Percentiles rank a stretch among this genome's conserved stretches.
These are phyloP conservation scores for Ciconia nigra DNA, from an alignment of 2,797 vertebrate species.

Conservation along the genomic window DNA sequence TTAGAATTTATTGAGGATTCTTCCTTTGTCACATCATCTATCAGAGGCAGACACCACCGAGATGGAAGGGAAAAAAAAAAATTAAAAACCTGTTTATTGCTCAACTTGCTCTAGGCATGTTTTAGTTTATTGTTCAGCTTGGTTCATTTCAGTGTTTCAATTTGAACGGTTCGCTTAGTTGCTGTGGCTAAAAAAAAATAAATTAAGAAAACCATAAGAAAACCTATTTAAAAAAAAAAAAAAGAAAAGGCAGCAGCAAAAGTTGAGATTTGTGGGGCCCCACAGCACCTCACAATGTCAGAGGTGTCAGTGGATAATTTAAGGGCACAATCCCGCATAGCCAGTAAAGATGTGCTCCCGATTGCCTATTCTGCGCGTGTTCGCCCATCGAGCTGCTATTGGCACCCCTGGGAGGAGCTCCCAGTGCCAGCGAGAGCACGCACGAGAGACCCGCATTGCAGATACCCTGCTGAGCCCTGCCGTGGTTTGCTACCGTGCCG, in stretches of 20 bases:
- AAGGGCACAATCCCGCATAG: neutral
- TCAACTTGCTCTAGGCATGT: slow-evolving; percentile 80
- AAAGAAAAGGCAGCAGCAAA: neutral
- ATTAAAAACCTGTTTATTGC: slow-evolving; percentile 85
- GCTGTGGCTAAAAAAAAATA: slow-evolving; percentile 70
- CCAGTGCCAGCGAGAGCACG: neutral
- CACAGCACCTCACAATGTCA: slow-evolving; percentile 58
- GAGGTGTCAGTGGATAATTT: slow-evolving; percentile 61
- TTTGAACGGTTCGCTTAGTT: slow-evolving; percentile 73
- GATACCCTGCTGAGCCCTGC: neutral
- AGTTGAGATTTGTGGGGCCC: slow-evolving; percentile 54
- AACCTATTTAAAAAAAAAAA: slow-evolving; percentile 37
- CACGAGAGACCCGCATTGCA: slow-evolving; percentile 33
- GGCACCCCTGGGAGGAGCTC: slow-evolving; percentile 35
- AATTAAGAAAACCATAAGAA: slow-evolving; percentile 68
- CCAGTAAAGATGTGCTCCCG: neutral
- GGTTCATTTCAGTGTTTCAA: slow-evolving; percentile 74
- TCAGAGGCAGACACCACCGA: slow-evolving; percentile 77
- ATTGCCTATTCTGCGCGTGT: neutral
- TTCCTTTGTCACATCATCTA: slow-evolving; percentile 78
- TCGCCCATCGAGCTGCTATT: neutral
- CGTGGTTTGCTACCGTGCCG: accelerated
- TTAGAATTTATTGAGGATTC: slow-evolving; percentile 75
- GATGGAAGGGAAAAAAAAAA: slow-evolving; percentile 68
- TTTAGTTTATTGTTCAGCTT: slow-evolving; percentile 82